phyloP scores from a whole-genome alignment of 2,888 invertebrate species.

The Drosophila greeni region DNA sequence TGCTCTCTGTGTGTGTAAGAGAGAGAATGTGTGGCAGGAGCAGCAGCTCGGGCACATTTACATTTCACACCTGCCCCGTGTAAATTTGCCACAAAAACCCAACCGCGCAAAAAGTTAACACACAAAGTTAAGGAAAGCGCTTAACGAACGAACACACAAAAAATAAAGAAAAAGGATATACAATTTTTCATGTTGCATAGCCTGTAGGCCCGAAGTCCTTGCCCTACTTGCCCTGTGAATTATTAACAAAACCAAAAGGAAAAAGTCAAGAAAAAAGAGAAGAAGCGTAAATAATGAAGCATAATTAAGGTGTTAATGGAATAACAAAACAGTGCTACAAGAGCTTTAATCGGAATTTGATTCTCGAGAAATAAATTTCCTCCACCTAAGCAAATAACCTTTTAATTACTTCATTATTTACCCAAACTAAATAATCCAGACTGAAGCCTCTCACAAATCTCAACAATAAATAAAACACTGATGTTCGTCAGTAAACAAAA shows the following conservation, averaged over 20 bases:
- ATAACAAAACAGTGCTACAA: neutral
- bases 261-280: neutral
- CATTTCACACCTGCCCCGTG: conserved; percentile 65
- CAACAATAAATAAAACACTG: neutral
- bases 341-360: neutral
- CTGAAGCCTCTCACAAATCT: neutral
- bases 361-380: neutral
- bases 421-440: neutral
- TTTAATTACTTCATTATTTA: neutral
- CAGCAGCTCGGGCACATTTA: conserved; percentile 58
- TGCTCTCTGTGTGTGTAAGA: neutral
- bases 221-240: conserved; percentile 5
- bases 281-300: conserved; percentile 5
- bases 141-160: conserved; percentile 26
- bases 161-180: conserved; percentile 40
- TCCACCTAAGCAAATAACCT: neutral
- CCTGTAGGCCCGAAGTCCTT: conserved; percentile 34
- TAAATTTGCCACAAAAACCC: conserved; percentile 39
- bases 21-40: conserved; percentile 17
- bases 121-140: conserved; percentile 41
- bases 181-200: conserved; percentile 49
- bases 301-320: conserved; percentile 6
- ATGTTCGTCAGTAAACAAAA: conserved; percentile 1
- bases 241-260: conserved; percentile 12
- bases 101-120: conserved; percentile 60